Base-by-base conservation (phyloP, 2,113 vertebrate genomes). In the Aviceda subcristata region DNA sequence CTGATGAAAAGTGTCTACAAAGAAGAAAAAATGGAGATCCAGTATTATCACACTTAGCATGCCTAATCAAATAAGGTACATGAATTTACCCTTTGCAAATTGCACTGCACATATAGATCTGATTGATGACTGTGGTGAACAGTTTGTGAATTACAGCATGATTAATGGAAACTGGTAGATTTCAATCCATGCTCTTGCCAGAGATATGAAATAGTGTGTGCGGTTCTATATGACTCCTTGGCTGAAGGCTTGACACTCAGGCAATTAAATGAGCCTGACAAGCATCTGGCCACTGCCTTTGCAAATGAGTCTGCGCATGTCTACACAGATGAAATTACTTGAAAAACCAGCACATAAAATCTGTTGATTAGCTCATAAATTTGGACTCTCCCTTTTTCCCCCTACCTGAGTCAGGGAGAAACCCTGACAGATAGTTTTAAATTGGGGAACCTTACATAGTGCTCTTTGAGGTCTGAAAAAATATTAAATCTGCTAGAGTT, bases 141-240 rank as follows among this genome's bases (percentile, higher is more conserved):
- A 11, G 39, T 72, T 80, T 77, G 39, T 73, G 88, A 95, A 90
- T 96, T 95, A 85, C 63, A 80, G 7, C 1, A 51, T 90, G 95
- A 97, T 83, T 89, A 93, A 97, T 96, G 59, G 77, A 94, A 96
- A 94, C 26, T 27, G n/a, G 29, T 73, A 82, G 48, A 68, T 94
- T 95, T 96, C 67, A 95, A 94, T 92, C 39, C 63, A 30, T 64
- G 56, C 27, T 86, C 32, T 95, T 96, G 80, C 56, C 86, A 96
- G 83, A 80, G 12, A 72, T 36, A 63, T 83, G 90, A 94, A 96
- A 86, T 76, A 80, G 8, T 78, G 38, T n/a, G 26, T 68, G 56
- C 1, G 5, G 39, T 78, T 89, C 39, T 86, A 89, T 90, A 74
- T 51, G 86, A 45, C 43, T 94, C 45, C 45, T 32, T 64, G 69